Evolutionary conservation across 2,797 vertebrate species (phyloP), one percentile per base, ranked within the genome.

Genomic region (Psittacula echo): DNA sequence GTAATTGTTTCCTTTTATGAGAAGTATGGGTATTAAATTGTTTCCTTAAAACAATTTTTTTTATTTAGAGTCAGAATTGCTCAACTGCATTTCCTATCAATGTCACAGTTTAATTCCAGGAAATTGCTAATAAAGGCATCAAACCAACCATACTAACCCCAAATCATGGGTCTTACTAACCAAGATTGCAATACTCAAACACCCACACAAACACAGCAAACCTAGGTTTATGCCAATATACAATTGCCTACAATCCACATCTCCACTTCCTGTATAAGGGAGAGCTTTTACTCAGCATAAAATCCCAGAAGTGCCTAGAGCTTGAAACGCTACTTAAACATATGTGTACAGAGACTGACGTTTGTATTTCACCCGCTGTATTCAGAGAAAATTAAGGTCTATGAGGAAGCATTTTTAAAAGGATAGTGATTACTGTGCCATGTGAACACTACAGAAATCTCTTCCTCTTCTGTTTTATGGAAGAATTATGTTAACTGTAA

Each of bases 401-500:
- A 48, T 9, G 15, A 74, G 30, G n/a, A 91, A 82, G 54, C 1
- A 12, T 62, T 73, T 90, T 94, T 39, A 5, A 70, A 82, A 70
- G 5, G 14, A 26, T 20, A 58, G 11, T 39, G 10, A 54, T 66
- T 87, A n/a, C 39, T 75, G 16, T 89, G 34, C 10, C 9, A 29
- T 47, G 17, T 24, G n/a, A 86, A 39, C 18, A 41, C 5, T 13
- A 15, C 9, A 58, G 37, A 90, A 86, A 80, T 34, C 13, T 39
- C 32, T 47, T 7, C 5, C 14, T 21, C 4, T 4, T 2, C 2
- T 30, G 2, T 12, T 64, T 60, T 70, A 80, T 30, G 2, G 5
- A 78, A 42, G 16, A 23, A 6, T 48, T 53, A 22, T 44, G 17
- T 68, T 84, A 84, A 66, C 9, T 39, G 22, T 60, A 34, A 68